Base-by-base conservation (phyloP, 2,888 invertebrate species). In the Cryptops parisi region DNA sequence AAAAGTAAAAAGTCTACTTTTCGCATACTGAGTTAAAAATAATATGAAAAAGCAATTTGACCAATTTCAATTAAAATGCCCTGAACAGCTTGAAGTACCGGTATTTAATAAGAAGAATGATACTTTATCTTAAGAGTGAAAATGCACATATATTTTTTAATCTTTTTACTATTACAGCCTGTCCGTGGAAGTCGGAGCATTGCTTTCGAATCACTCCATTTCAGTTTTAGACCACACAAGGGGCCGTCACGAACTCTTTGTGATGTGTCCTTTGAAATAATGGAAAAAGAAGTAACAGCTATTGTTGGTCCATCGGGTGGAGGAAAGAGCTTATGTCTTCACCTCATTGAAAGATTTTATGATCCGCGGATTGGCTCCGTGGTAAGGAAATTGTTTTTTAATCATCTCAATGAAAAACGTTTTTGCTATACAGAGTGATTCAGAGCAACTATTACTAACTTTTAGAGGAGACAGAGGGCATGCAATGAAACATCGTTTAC, bases 261-360 rank as follows among this genome's bases (percentile, higher is more conserved):
- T 15, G 23, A 40, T 3, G 39, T 38, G 6, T 21, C 49, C 33
- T 49, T 49, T 40, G 39, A 40, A 19, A 40, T 49, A 5, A 21
- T 17, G n/a, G 49, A 49, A 40, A 26, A 26, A 22, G n/a, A 49
- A 40, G 6, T 22, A 2, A 40, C 40, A 21, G 49, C 49, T 5
- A 9, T 49, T 21, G 49, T 49, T 9, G 49, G 49, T 21, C 39
- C 38, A 38, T 5, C 38, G 5, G 40, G 40, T 19, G 40, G 39
- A 12, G 49, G 49, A 5, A 49, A 49, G 25, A 23, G 24, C 3
- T 22, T 40, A 12, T 49, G 49, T 22, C 6, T 39, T 22, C 21
- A 33, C 9, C 23, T 49, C 6, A 49, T 49, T 15, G 9, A 17
- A 15, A 15, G 49, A 9, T 49, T 49, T n/a, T 49, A 49, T 39